phyloP scores from a whole-genome alignment of 1,140 invertebrate genomes.

The Calephelis virginiensis region DNA sequence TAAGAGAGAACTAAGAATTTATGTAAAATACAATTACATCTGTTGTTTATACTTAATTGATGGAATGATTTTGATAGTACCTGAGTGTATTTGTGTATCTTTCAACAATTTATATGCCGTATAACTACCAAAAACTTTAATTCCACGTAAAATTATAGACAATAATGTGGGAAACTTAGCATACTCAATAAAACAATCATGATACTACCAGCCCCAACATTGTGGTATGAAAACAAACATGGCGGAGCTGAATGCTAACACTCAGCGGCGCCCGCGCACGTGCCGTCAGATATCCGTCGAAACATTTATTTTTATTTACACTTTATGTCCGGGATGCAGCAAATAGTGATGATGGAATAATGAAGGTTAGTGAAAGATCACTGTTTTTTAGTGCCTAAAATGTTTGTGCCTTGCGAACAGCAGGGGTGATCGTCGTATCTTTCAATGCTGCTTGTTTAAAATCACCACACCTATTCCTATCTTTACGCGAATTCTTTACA shows the following conservation, averaged over 20 bases:
- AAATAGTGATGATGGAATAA: slow-evolving; percentile 43
- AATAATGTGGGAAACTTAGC: slow-evolving; percentile 2
- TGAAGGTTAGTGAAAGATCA: slow-evolving; percentile 23
- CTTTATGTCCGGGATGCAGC: slow-evolving; percentile 47
- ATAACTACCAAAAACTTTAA: too few relatives aligned
- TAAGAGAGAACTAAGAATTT: too few relatives aligned
- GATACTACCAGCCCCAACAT: slow-evolving; percentile 40
- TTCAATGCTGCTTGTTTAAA: background rate
- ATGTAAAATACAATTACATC: too few relatives aligned
- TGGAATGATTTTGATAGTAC: too few relatives aligned
- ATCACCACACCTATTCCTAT: background rate
- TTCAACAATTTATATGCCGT: background rate
- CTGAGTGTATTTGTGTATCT: background rate
- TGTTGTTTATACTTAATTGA: too few relatives aligned
- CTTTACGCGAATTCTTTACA: too few relatives aligned
- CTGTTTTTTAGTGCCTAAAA: slow-evolving; percentile 4
- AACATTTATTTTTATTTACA: slow-evolving; percentile 70
- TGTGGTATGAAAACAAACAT: slow-evolving; percentile 65
- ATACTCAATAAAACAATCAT: slow-evolving; percentile 66
- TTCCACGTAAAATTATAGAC: background rate
- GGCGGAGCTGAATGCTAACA: slow-evolving; percentile 61
- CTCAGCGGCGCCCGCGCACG: slow-evolving; percentile 54
- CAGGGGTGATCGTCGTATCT: background rate
- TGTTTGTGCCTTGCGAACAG: background rate
- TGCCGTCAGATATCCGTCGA: slow-evolving; percentile 51